Conservation (phyloP, 2,113 vertebrate species). For the Abramis brama region DNA sequence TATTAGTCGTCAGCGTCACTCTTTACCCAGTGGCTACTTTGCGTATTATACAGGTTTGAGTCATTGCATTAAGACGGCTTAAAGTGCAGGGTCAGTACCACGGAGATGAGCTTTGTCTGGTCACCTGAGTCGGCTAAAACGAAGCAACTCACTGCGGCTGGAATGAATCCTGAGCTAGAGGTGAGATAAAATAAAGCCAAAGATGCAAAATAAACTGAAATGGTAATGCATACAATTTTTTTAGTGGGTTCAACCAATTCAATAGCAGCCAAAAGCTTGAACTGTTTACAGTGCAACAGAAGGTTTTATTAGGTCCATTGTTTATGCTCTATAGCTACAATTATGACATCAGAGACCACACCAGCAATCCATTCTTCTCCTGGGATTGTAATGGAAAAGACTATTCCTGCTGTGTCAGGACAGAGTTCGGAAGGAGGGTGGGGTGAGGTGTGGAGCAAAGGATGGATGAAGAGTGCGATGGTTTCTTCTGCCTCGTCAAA, state of each 20-base stretch:
- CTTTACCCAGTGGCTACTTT: background rate
- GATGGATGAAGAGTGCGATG: background rate
- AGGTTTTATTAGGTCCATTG: conserved; percentile 4
- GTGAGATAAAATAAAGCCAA: conserved; percentile 20
- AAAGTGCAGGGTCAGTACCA: conserved; percentile 47
- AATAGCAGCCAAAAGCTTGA: conserved; percentile 20
- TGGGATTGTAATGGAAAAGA: conserved; percentile 8
- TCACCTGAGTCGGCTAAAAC: conserved; percentile 46
- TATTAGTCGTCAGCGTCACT: background rate
- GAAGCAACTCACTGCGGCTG: conserved; percentile 8
- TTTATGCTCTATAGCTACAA: conserved; percentile 15
- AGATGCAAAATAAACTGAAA: conserved; percentile 4
- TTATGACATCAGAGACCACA: conserved; percentile 12
- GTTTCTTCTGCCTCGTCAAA: conserved; percentile 17
- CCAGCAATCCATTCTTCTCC: conserved; percentile 16
- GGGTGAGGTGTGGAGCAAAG: background rate
- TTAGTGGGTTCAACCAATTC: conserved; percentile 8
- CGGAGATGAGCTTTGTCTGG: conserved; percentile 12
- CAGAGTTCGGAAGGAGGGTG: background rate
- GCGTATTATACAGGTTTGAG: conserved; percentile 25
- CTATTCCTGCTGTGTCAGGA: conserved; percentile 9
- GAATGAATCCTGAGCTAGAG: conserved; percentile 35
- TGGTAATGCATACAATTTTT: too few species aligned
- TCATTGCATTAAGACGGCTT: conserved; percentile 39
- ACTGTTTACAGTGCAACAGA: conserved; percentile 2